Evolutionary conservation across 2,888 invertebrate species (phyloP), one percentile per base, ranked within the genome.

Genomic region (Chaetogeoica ovagalla): DNA sequence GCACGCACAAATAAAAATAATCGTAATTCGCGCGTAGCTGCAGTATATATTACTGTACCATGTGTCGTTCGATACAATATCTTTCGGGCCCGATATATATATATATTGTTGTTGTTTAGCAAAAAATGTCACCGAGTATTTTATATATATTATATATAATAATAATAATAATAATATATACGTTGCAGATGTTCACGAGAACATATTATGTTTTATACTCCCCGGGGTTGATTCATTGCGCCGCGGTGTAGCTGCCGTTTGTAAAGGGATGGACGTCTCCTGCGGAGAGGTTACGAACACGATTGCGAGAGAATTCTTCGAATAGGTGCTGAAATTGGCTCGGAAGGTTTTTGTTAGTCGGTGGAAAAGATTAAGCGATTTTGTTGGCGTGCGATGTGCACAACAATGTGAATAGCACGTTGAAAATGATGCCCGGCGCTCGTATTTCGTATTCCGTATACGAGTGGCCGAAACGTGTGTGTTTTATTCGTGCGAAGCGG

Each of bases 251-350:
- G 30, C 6, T n/a, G 30, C 5, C 13, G 23, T 23, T 57, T 71
- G 63, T 57, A 37, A 70, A 71, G 71, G 55, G 60, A 52, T 52
- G 55, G 30, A 21, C 1, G 75, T 59, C 71, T 79, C 79, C 79
- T n/a, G 79, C 30, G 39, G 79, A 57, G 79, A 71, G 63, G 71
- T 79, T 39, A 30, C 1, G 39, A 79, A 71, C 71, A 79, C 37
- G 71, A 65, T 71, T 79, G 63, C 63, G 17, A 55, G 3, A n/a
- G 48, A 71, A 79, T 79, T 79, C 79, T 71, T 55, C 70, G 79
- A 79, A 79, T 71, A 63, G 79, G 79, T 79, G 79, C 79, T 71
- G 79, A 79, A 79, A 79, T 71, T 57, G 63, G 55, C 43, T 63
- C 71, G 39, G 55, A 79, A 63, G 17, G 55, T 70, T 76, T 68